Base-by-base conservation (phyloP, 1,140 invertebrate genomes). In the Pseudomyrmex gracilis region DNA sequence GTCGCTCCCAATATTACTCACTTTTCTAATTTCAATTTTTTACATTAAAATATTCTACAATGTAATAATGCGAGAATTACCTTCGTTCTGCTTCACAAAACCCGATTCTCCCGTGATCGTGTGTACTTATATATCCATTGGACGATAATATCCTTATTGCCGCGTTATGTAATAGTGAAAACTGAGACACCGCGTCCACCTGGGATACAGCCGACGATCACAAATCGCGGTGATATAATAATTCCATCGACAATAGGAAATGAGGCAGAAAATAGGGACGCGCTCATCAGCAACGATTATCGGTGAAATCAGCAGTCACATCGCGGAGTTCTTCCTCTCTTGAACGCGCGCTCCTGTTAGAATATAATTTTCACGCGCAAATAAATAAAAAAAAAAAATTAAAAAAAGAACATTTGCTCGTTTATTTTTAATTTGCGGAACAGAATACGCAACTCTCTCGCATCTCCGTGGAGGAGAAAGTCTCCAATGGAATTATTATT, bases 81-180 rank as follows among this genome's bases (percentile, higher is more conserved):
- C 13, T 68, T 34, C 47, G 57, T 4, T 80, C 17, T 49, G 70
- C 53, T 70, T 60, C 7, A n/a, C 2, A 70, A 70, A 58, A 78
- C 68, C 43, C 7, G 51, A 58, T 70, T 71, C 43, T 71, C 20
- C 20, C 9, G 22, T n/a, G 66, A 58, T 58, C 53, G n/a, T 34
- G 49, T 24, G 34, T 80, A 20, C 9, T 10, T 10, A 13, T 12
- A 70, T 49, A 58, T 13, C 49, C 49, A 34, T 22, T 22, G 45
- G 24, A 55, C 55, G 49, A n/a, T 71, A 58, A 34, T 57, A 71
- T 85, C 47, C 60, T 58, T 78, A 78, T 83, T 83, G 60, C 61
- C 8, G 0, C 45, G 64, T 89, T 87, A 64, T 13, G 43, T 66
- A 87, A 89, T 60, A 80, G 80, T 74, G 80, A 78, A 87, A 85